Evolutionary conservation across 2,888 invertebrate species (phyloP), one percentile per base, ranked within the genome.

Genomic region (Papilio gigon): DNA sequence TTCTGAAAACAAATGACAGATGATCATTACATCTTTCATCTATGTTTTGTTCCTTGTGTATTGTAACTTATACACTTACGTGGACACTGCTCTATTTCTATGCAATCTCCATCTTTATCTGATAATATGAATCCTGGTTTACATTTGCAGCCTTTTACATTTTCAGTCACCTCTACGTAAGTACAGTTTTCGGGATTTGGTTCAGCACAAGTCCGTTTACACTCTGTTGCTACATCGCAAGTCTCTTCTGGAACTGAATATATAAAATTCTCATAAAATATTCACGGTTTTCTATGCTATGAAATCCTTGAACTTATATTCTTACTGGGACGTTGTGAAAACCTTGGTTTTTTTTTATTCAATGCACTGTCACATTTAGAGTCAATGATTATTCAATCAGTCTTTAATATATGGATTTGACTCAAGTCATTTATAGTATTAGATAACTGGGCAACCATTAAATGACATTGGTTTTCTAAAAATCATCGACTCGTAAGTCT

Each of bases 71-170:
- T 25, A 35, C 50, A 60, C 66, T 50, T 67, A 67, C 66, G 50
- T 17, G 68, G 63, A 58, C 68, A 68, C 20, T 63, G 22, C 25
- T 68, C 68, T 35, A 63, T 44, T 35, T 47, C 42, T 37, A 68
- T 33, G 42, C 68, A 68, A 25, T 68, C 22, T 17, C 68, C 63
- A 22, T 37, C 17, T 9, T 30, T 30, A 5, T 63, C 47, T 9
- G 35, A 33, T 40, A 65, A 40, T 22, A 65, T 65, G n/a, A 33
- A 65, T 65, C 65, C 65, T 33, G 53, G 58, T 20, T 58, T 33
- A 42, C 68, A 68, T 56, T 63, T 63, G n/a, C 68, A 68, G 12
- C 63, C 63, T 14, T 58, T 22, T 6, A 63, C 44, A 20, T 60
- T 65, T 65, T 65, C 40, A 4, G 65, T 27, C 3, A 30, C n/a